phyloP scores from a whole-genome alignment of 2,797 vertebrate genomes.

The Gambelia wislizenii region DNA sequence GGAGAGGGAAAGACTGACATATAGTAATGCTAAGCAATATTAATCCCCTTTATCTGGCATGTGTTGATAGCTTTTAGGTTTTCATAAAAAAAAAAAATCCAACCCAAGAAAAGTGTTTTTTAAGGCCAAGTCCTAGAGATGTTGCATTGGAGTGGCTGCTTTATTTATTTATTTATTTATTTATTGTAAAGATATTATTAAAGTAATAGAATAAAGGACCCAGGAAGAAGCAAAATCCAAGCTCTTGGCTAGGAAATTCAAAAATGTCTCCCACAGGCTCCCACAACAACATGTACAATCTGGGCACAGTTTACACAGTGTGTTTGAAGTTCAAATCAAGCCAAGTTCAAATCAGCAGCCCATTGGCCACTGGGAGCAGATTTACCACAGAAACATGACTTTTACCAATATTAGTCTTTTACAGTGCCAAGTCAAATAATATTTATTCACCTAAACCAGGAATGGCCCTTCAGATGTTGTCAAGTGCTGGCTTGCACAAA shows the following conservation, averaged over 20 bases:
- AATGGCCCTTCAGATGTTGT: background rate
- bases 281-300: background rate
- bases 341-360: background rate
- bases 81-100: conserved; percentile 41
- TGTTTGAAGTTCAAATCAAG: background rate
- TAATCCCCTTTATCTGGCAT: conserved; percentile 4
- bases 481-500: too few relatives aligned
- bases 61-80: conserved; percentile 47
- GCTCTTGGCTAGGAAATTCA: background rate
- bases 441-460: background rate
- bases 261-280: background rate
- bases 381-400: background rate
- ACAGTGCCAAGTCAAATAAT: background rate
- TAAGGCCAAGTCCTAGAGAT: background rate
- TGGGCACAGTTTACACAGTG: background rate
- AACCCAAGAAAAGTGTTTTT: background rate
- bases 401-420: background rate
- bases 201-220: background rate
- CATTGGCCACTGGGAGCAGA: background rate
- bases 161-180: too few relatives aligned
- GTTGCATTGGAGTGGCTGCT: background rate
- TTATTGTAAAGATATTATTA: background rate
- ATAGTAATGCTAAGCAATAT: conserved; percentile 1
- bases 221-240: background rate
- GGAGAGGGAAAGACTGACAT: conserved; percentile 38